Conservation (phyloP, 1,140 invertebrate genomes). For the Delia radicum region DNA sequence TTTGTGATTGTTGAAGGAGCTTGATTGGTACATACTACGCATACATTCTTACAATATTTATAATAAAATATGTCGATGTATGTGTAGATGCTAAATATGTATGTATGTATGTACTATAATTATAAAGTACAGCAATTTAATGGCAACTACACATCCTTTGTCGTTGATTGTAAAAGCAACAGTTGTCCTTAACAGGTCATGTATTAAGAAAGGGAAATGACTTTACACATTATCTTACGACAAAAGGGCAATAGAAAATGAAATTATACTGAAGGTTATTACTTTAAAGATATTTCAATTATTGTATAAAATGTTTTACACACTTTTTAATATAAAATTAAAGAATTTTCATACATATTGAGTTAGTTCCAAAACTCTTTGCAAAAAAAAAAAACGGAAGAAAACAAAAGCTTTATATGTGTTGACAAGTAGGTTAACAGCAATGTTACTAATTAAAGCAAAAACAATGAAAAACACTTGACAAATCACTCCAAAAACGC, state of each 20-base stretch:
- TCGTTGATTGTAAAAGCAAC: not conserved
- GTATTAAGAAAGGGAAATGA: conserved; percentile 8
- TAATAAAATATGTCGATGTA: not conserved
- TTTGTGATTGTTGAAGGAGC: no score
- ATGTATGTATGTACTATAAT: not conserved
- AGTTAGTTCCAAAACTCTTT: no score
- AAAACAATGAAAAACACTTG: not conserved
- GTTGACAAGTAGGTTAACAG: not conserved
- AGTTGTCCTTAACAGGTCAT: conserved; percentile 15
- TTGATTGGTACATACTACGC: no score
- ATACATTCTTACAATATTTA: no score
- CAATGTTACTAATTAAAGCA: not conserved
- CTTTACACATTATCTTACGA: not conserved
- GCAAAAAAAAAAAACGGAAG: not conserved
- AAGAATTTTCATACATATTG: no score
- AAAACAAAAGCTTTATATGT: not conserved
- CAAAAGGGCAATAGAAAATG: not conserved
- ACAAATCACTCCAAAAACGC: not conserved
- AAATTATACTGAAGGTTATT: no score
- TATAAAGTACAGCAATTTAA: not conserved
- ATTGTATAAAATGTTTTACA: no score
- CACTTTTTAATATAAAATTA: no score
- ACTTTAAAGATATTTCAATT: no score
- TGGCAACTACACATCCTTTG: not conserved
- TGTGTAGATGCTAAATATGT: not conserved